These are phyloP conservation scores for Beroe ovata DNA, from an alignment of 37 sponge, comb jelly and placozoan genomes.

Conservation along the genomic window DNA sequence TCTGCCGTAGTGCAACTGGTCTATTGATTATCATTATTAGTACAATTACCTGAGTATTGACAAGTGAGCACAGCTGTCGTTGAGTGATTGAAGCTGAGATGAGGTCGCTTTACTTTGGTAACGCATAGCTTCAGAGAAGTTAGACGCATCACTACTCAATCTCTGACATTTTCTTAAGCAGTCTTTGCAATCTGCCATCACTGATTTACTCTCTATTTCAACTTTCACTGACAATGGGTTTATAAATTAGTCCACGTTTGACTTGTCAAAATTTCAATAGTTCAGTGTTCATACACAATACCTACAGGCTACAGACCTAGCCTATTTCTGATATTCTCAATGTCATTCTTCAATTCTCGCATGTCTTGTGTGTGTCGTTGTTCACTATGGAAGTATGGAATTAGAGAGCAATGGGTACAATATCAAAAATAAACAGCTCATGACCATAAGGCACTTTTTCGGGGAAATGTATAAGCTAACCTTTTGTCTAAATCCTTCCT, in stretches of 20 bases:
- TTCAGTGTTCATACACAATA: too few relatives aligned
- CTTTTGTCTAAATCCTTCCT: conserved; percentile 39
- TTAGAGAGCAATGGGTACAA: too few relatives aligned
- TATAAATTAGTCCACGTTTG: too few relatives aligned
- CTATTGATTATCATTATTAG: too few relatives aligned
- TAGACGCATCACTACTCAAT: conserved; percentile 12
- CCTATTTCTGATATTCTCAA: conserved; percentile 38
- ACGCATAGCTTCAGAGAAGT: conserved; percentile 49
- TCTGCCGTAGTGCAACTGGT: too few relatives aligned
- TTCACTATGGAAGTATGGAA: too few relatives aligned
- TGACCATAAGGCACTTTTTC: too few relatives aligned
- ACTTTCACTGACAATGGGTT: conserved; percentile 28
- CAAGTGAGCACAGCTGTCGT: conserved; percentile 52
- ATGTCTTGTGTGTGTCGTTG: conserved; percentile 11
- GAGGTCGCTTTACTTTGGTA: neutral
- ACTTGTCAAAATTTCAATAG: too few relatives aligned
- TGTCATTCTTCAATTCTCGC: conserved; percentile 41
- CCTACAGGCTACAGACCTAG: neutral
- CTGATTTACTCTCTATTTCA: conserved; percentile 35
- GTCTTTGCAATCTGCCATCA: conserved; percentile 34
- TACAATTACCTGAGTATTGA: conserved; percentile 16
- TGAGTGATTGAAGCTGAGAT: conserved; percentile 46
- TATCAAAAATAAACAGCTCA: too few relatives aligned
- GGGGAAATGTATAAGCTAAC: conserved; percentile 1
- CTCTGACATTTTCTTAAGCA: conserved; percentile 52